phyloP scores from a whole-genome alignment of 2,113 vertebrate genomes.

The Aleadryas rufinucha region DNA sequence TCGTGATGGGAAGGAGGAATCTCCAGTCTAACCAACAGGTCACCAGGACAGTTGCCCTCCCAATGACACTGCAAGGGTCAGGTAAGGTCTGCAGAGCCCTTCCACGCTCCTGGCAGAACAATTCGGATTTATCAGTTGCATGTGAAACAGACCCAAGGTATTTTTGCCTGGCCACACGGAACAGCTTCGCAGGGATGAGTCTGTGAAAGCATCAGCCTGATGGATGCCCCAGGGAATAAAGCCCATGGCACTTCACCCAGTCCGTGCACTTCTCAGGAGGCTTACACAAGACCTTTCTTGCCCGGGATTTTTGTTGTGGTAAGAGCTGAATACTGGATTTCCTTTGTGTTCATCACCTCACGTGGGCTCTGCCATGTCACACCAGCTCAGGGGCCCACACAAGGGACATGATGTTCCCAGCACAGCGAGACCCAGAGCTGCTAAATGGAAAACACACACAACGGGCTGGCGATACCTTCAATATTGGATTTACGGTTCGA shows the following conservation, averaged over 20 bases:
- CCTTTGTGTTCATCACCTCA: neutral
- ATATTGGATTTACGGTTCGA: neutral
- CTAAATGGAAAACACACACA: neutral
- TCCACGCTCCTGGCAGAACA: neutral
- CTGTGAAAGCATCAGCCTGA: neutral
- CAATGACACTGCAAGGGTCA: rapidly evolving
- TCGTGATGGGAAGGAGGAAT: neutral
- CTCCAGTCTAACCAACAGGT: neutral
- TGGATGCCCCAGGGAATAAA: neutral
- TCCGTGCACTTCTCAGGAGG: neutral
- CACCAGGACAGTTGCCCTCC: neutral
- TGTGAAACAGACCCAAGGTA: rapidly evolving
- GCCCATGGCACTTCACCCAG: rapidly evolving
- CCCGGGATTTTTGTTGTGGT: rapidly evolving
- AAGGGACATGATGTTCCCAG: rapidly evolving
- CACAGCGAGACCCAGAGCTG: neutral
- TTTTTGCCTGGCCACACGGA: neutral
- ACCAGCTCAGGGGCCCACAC: neutral
- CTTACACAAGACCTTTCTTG: neutral
- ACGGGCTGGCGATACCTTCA: rapidly evolving
- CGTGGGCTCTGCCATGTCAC: neutral
- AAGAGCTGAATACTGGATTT: neutral
- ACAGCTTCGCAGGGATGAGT: neutral
- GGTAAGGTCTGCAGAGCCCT: neutral
- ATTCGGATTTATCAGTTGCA: neutral